Evolutionary conservation across 1,140 invertebrate genomes (phyloP).

Genomic region (Thaumatotibia leucotreta): DNA sequence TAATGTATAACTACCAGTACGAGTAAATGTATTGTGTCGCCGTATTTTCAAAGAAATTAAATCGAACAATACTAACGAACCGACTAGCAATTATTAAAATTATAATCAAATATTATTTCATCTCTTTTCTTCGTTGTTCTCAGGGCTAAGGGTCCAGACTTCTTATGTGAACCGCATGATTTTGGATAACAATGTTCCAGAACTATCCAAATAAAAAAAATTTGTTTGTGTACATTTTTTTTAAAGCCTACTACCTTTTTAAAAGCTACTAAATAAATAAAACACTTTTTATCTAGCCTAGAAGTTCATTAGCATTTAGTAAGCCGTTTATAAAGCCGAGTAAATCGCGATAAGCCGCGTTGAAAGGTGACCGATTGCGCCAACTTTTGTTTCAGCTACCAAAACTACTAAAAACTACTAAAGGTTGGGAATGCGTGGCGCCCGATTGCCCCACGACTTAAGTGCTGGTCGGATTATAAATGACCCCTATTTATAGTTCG

Average conservation of each 20-base stretch:
- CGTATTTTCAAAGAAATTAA: too few species aligned
- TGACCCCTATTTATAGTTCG: constrained; percentile 45
- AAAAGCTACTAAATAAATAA: background rate
- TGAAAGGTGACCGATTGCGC: constrained; percentile 13
- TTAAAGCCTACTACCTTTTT: background rate
- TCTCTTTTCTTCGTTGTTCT: too few species aligned
- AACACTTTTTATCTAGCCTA: constrained; percentile 7
- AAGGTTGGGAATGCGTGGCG: constrained; percentile 48
- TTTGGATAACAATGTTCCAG: too few species aligned
- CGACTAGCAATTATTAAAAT: too few species aligned
- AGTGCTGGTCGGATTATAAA: constrained; percentile 64
- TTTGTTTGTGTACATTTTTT: background rate
- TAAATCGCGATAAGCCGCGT: constrained; percentile 25
- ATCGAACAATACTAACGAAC: too few species aligned
- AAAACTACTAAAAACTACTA: constrained; percentile 48
- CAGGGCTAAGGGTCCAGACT: too few species aligned
- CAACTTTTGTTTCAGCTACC: constrained; percentile 32
- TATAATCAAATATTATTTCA: too few species aligned
- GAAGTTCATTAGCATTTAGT: constrained; percentile 12
- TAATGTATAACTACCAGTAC: too few species aligned
- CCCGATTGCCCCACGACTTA: constrained; percentile 65
- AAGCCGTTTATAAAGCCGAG: constrained; percentile 5
- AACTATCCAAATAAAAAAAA: too few species aligned
- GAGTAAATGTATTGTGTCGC: too few species aligned
- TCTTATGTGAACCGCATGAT: too few species aligned